phyloP scores from a whole-genome alignment of 2,888 invertebrate genomes.

The Syritta pipiens region DNA sequence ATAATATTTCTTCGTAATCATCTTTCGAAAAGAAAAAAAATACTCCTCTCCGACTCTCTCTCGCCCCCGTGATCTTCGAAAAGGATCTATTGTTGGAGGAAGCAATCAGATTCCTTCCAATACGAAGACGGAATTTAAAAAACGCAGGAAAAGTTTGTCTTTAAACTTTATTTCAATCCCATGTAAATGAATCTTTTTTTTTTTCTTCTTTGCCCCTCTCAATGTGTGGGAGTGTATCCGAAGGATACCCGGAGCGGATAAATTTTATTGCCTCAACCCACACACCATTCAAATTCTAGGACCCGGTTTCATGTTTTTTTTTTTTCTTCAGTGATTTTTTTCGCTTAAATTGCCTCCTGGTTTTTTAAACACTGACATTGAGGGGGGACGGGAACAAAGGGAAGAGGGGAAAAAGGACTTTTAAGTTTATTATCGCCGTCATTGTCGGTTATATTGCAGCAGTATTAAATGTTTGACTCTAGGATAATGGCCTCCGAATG shows the following conservation, averaged over 20 bases:
- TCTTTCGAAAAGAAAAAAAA: too few relatives aligned
- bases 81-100: too few relatives aligned
- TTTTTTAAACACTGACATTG: neutral
- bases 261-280: neutral
- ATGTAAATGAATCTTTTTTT: neutral
- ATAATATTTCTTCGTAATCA: slow-evolving; percentile 1
- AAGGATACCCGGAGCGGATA: neutral
- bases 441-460: neutral
- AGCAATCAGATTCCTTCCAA: neutral
- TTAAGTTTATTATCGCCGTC: neutral
- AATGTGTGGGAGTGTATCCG: neutral
- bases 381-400: neutral
- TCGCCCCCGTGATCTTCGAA: too few relatives aligned
- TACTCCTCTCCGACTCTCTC: too few relatives aligned
- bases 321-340: neutral
- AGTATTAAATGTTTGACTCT: neutral
- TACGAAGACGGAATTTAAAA: neutral
- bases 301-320: too few relatives aligned
- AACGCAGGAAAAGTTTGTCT: neutral
- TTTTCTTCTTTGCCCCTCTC: too few relatives aligned
- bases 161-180: neutral
- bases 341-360: neutral
- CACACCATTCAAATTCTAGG: neutral
- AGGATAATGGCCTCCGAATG: neutral
- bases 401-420: slow-evolving; percentile 6